Percentiles rank a stretch among this genome's conserved stretches.
These are phyloP conservation scores for Ceratina calcarata DNA, from an alignment of 1,140 invertebrate genomes.

Conservation along the genomic window DNA sequence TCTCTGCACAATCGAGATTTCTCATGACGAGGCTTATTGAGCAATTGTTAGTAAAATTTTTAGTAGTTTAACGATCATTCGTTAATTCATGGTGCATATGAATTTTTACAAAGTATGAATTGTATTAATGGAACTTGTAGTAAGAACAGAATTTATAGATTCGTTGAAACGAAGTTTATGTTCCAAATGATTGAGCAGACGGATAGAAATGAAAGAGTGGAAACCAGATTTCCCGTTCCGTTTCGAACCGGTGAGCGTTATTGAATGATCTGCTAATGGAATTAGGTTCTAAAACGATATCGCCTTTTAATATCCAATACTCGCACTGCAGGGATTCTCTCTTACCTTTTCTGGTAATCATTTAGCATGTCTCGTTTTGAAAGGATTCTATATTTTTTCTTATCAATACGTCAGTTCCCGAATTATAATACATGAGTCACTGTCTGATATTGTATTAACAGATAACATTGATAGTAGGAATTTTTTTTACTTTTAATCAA, in stretches of 20 bases:
- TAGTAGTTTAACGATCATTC: too few species aligned
- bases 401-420: too few species aligned
- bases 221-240: slow-evolving; percentile 7
- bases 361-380: too few species aligned
- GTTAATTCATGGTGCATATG: too few species aligned
- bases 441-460: too few species aligned
- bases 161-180: background rate
- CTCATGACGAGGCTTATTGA: background rate
- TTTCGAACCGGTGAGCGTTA: background rate
- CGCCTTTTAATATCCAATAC: background rate
- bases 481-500: too few species aligned
- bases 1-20: background rate
- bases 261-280: background rate
- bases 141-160: background rate
- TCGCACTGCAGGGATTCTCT: background rate
- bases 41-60: too few species aligned
- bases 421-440: too few species aligned
- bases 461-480: too few species aligned
- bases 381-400: too few species aligned
- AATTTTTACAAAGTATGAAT: too few species aligned
- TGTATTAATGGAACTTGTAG: too few species aligned
- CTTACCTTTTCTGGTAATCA: background rate
- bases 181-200: background rate
- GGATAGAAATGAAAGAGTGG: background rate
- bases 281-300: background rate